Evolutionary conservation across 2,888 invertebrate genomes (phyloP).

Genomic region (Aspidapion aeneum): DNA sequence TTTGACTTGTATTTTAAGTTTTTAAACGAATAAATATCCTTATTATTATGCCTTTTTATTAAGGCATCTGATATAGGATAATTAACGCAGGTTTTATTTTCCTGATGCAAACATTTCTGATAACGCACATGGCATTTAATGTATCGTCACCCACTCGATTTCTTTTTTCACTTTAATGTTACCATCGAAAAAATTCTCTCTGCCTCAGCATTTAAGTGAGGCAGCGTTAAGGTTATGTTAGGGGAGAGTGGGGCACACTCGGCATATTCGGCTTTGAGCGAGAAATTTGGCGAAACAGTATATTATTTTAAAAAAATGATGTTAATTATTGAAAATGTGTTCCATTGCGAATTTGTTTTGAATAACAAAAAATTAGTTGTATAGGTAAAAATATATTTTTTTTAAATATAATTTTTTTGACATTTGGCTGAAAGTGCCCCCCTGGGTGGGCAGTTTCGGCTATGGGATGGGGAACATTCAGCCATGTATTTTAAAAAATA

Average conservation of each 20-base stretch:
- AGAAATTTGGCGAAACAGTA: neutral
- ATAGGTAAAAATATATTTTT: neutral
- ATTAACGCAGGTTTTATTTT: too few relatives aligned
- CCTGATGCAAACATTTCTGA: too few relatives aligned
- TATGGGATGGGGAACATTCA: neutral
- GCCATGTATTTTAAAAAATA: neutral
- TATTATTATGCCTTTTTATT: too few relatives aligned
- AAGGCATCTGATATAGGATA: too few relatives aligned
- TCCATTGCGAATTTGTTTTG: neutral
- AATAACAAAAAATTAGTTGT: neutral
- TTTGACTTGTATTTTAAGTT: too few relatives aligned
- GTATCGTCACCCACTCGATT: too few relatives aligned
- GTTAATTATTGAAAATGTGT: neutral
- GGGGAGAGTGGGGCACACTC: slow-evolving; percentile 2
- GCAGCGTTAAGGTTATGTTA: too few relatives aligned
- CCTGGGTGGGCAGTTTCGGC: neutral
- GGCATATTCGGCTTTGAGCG: neutral
- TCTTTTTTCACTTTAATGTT: too few relatives aligned
- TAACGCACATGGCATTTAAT: too few relatives aligned
- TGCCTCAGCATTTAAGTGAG: too few relatives aligned
- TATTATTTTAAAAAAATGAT: neutral
- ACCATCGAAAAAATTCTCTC: too few relatives aligned
- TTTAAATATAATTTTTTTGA: neutral
- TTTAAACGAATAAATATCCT: too few relatives aligned
- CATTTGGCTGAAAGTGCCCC: neutral